phyloP scores from a whole-genome alignment of 2,797 vertebrate genomes.

The Babyrousa celebensis region DNA sequence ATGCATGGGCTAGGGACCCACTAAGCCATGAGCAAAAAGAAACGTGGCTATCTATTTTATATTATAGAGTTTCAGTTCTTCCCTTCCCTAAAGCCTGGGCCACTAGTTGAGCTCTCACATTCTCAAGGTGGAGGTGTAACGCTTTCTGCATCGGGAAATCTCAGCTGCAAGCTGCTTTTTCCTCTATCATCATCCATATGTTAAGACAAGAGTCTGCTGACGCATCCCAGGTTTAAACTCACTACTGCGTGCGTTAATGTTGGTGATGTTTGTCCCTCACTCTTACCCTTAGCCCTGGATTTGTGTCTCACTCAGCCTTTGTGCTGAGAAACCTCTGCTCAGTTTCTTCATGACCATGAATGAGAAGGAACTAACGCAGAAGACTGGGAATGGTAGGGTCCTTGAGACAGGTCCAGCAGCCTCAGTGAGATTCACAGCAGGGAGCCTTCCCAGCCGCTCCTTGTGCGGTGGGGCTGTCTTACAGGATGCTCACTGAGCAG shows the following conservation, averaged over 20 bases:
- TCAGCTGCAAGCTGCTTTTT: neutral
- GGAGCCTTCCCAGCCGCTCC: neutral
- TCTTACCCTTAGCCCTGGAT: neutral
- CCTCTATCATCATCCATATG: neutral
- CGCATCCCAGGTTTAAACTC: neutral
- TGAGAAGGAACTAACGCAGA: too few relatives aligned
- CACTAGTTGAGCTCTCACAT: neutral
- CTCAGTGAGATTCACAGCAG: neutral
- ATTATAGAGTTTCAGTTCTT: slow-evolving; percentile 1
- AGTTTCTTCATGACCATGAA: neutral
- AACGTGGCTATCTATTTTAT: neutral
- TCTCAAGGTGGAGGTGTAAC: neutral
- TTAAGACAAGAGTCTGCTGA: neutral
- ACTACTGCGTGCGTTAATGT: neutral
- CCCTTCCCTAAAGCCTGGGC: neutral
- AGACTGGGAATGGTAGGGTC: neutral
- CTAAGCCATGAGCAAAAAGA: neutral
- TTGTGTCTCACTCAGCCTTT: neutral
- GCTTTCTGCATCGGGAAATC: neutral
- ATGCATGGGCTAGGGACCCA: neutral
- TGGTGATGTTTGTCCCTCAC: neutral
- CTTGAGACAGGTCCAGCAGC: neutral
- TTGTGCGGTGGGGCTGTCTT: neutral
- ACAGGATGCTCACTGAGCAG: neutral
- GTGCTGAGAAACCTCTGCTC: neutral